These are phyloP conservation scores for Anguilla marmorata DNA, from an alignment of 2,797 vertebrate genomes.

Conservation along the genomic window DNA sequence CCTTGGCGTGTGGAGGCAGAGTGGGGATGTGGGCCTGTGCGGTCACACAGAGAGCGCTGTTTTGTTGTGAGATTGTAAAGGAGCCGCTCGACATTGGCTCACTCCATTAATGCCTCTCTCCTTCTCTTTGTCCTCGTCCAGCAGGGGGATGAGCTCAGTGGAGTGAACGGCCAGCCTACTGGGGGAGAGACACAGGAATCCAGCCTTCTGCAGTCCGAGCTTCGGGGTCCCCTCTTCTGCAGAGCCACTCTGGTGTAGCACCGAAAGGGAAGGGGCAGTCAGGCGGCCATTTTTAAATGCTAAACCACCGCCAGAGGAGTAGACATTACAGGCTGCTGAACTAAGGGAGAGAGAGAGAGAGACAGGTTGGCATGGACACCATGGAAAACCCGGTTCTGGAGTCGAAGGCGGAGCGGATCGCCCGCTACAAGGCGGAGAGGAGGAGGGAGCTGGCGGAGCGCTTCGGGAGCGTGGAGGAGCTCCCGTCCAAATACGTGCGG, in stretches of 20 bases:
- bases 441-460: conserved; percentile 74
- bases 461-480: conserved; percentile 71
- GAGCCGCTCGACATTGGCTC: conserved; percentile 13
- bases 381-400: conserved; percentile 68
- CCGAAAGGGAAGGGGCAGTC: neutral
- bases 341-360: neutral
- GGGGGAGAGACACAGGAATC: conserved; percentile 36
- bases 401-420: conserved; percentile 79
- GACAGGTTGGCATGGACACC: conserved; percentile 66
- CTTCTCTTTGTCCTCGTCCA: conserved; percentile 53
- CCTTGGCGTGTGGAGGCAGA: neutral
- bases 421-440: conserved; percentile 78
- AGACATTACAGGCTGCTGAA: conserved; percentile 6
- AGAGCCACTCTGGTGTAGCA: neutral
- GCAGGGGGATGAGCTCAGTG: conserved; percentile 50
- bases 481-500: conserved; percentile 66
- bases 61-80: neutral
- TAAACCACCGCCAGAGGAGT: neutral
- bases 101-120: conserved; percentile 45
- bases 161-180: conserved; percentile 50
- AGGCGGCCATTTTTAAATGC: conserved; percentile 9
- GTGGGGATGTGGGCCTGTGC: neutral
- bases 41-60: neutral
- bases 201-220: neutral
- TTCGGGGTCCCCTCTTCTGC: conserved; percentile 1